phyloP scores from a whole-genome alignment of 2,797 vertebrate species.

The Coregonus sp. region DNA sequence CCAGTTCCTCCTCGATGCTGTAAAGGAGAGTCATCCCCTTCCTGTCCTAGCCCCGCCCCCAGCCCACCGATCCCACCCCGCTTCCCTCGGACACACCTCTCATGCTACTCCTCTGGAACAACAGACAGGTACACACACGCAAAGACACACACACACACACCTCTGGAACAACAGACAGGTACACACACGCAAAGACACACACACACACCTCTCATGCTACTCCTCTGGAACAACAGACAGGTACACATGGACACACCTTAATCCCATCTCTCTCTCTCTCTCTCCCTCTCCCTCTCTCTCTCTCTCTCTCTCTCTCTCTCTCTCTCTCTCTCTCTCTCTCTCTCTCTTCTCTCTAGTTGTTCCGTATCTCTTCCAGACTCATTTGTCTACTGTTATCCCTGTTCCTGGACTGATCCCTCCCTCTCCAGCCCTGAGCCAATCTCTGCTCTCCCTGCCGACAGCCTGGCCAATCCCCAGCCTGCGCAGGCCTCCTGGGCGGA shows the following conservation, averaged over 20 bases:
- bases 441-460: conserved; percentile 66
- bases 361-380: conserved; percentile 89
- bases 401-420: conserved; percentile 86
- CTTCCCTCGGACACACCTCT: conserved; percentile 85
- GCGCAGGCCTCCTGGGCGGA: conserved; percentile 82
- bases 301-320: too few relatives aligned
- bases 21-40: conserved; percentile 69
- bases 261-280: neutral
- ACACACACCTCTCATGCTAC: conserved; percentile 84
- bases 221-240: conserved; percentile 91
- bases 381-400: conserved; percentile 94
- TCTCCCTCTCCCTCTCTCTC: too few relatives aligned
- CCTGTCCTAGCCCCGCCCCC: conserved; percentile 69
- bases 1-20: conserved; percentile 90
- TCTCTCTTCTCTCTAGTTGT: conserved; percentile 64
- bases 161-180: too few relatives aligned
- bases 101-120: conserved; percentile 93
- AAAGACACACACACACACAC: conserved; percentile 9
- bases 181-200: too few relatives aligned
- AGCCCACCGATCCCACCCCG: conserved; percentile 87
- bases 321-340: neutral
- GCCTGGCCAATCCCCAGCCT: conserved; percentile 69
- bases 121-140: conserved; percentile 81
- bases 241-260: conserved; percentile 62
- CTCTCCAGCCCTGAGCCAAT: conserved; percentile 57